Evolutionary conservation across 1,140 invertebrate species (phyloP), one percentile per base, ranked within the genome.

Genomic region (Acromyrmex heyeri): DNA sequence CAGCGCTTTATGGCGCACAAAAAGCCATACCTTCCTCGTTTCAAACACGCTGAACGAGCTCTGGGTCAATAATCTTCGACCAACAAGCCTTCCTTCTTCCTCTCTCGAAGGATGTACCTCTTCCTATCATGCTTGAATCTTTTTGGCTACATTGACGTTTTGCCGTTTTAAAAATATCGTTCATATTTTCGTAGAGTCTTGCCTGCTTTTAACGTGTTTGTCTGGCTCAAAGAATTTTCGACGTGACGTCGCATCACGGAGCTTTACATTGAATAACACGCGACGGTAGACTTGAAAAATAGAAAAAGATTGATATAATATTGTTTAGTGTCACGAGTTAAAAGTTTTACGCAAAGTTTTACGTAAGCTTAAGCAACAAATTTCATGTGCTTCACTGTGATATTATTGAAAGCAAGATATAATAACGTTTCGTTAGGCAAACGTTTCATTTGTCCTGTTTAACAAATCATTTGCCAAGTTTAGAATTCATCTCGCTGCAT

Each of bases 161-260:
- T 12, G 34, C 21, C 24, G 12, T 69, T 81, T 82, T 12, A 59
- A 12, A 44, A 61, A 70, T 38, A 34, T 59, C 34, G 24, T 69
- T 30, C 18, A 38, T 59, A 73, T 48, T 82, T 82, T 82, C 53
- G 24, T 14, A 57, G 65, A 73, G 69, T 73, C 55, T 30, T 24
- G 69, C 38, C n/a, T 73, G 14, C 18, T 53, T 73, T 83, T 75
- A 75, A 75, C n/a, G 44, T 83, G 55, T 75, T 83, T 83, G 75
- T 73, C 69, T 34, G 18, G 7, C 27, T 50, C 67, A 57, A 75
- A 48, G 16, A 75, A 12, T 48, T 83, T 73, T 24, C 69, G 18
- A 59, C 24, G 53, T 82, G 14, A 82, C 67, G 48, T 75, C 24
- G 18, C 38, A 57, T 81, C 65, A 81, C 0, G 14, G 18, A 75